Percentiles rank a stretch among this genome's conserved stretches.
Conservation (phyloP, 2,113 vertebrate genomes). For the Oenanthe melanoleuca region DNA sequence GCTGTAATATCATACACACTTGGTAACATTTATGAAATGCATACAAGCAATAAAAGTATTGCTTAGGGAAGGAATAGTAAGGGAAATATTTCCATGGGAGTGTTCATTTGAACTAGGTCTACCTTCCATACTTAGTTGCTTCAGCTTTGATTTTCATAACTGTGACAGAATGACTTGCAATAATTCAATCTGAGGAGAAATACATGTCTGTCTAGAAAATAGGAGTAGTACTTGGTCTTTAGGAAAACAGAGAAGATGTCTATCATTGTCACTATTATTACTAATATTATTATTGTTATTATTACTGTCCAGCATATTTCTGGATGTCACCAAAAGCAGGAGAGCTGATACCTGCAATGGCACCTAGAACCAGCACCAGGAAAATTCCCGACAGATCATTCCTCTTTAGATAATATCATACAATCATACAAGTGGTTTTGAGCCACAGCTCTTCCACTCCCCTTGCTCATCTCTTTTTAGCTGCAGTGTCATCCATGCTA, state of each 20-base stretch:
- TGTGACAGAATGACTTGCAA: background rate
- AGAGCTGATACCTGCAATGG: background rate
- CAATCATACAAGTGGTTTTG: background rate
- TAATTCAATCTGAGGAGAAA: background rate
- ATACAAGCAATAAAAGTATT: background rate
- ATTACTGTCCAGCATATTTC: background rate
- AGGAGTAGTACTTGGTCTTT: background rate
- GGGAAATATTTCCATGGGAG: background rate
- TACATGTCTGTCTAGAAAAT: background rate
- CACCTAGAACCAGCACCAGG: background rate
- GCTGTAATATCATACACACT: background rate
- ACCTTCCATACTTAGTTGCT: background rate
- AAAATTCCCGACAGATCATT: background rate
- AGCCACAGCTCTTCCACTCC: background rate
- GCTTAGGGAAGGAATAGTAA: background rate
- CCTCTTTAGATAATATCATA: background rate
- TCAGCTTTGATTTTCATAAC: background rate
- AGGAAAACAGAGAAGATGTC: background rate
- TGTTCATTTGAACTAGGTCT: background rate
- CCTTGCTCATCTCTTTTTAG: background rate
- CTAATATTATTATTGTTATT: background rate
- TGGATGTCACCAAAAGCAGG: background rate
- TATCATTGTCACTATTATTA: background rate
- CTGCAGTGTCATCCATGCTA: background rate
- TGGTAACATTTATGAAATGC: background rate